phyloP scores from a whole-genome alignment of 2,888 invertebrate genomes.

The Stenolophus ochropezus region DNA sequence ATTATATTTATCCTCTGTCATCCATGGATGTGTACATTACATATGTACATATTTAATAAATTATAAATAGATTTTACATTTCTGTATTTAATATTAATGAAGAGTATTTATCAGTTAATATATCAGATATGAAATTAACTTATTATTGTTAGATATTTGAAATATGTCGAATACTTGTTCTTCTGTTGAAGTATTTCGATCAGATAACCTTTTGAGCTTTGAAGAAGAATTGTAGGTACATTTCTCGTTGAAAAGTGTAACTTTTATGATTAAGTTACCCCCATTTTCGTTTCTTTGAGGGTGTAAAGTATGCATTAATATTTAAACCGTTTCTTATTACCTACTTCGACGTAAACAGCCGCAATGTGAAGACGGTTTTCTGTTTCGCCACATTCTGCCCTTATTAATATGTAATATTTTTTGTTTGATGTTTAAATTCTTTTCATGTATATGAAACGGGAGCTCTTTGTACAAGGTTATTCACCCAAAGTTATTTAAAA shows the following conservation, averaged over 20 bases:
- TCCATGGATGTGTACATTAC: too few relatives aligned
- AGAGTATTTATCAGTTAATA: too few relatives aligned
- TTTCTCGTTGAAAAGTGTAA: background rate
- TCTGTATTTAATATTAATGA: too few relatives aligned
- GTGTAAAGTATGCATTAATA: background rate
- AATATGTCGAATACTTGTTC: too few relatives aligned
- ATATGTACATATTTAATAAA: too few relatives aligned
- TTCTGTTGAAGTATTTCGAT: background rate
- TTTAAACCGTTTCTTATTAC: background rate
- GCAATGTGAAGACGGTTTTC: background rate
- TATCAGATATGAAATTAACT: too few relatives aligned
- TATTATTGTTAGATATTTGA: too few relatives aligned
- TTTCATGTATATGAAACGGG: background rate
- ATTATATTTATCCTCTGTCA: too few relatives aligned
- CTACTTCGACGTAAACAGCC: background rate
- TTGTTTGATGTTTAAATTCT: slow-evolving; percentile 3
- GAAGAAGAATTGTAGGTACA: too few relatives aligned
- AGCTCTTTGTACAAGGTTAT: background rate
- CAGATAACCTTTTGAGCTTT: background rate
- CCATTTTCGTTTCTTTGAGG: background rate
- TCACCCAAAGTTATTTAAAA: background rate
- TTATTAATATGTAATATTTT: slow-evolving; percentile 22
- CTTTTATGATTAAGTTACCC: background rate
- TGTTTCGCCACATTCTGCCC: background rate
- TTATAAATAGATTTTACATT: too few relatives aligned